Evolutionary conservation across 2,888 invertebrate species (phyloP).

Genomic region (Cryptocheilus praepositus): DNA sequence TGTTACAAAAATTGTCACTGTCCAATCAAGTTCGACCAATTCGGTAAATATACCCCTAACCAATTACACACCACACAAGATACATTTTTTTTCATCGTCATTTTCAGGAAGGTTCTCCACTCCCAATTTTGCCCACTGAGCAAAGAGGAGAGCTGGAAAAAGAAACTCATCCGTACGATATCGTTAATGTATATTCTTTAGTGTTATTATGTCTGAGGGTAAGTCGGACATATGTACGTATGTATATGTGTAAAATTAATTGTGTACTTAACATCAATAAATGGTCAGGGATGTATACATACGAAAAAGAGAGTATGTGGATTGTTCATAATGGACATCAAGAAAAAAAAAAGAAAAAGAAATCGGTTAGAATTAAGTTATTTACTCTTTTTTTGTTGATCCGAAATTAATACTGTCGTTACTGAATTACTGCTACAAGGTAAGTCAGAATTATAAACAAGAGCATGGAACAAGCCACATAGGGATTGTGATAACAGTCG

Average conservation of each 20-base stretch:
- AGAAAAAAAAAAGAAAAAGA: conserved; percentile 15
- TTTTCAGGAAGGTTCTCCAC: conserved; percentile 73
- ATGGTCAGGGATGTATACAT: conserved; percentile 67
- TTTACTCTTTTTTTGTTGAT: conserved; percentile 10
- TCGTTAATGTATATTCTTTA: conserved; percentile 65
- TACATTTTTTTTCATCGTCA: conserved; percentile 45
- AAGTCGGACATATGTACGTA: conserved; percentile 66
- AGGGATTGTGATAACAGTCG: conserved; percentile 59
- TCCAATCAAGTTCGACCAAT: conserved; percentile 70
- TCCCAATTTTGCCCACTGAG: conserved; percentile 86
- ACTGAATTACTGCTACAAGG: conserved; percentile 36
- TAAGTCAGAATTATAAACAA: conserved; percentile 64
- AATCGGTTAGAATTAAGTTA: conserved; percentile 25
- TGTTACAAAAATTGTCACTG: conserved; percentile 74
- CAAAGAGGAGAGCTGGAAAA: conserved; percentile 94
- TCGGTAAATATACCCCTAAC: conserved; percentile 68
- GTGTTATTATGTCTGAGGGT: conserved; percentile 54
- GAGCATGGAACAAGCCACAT: conserved; percentile 71
- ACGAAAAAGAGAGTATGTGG: conserved; percentile 61
- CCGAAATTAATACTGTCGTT: conserved; percentile 30
- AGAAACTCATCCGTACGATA: conserved; percentile 75
- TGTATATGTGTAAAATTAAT: conserved; percentile 59
- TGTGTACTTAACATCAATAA: conserved; percentile 54
- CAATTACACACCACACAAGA: conserved; percentile 65
- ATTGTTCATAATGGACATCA: conserved; percentile 60